Base-by-base conservation (phyloP, 2,888 invertebrate species). In the Pomacea canaliculata region DNA sequence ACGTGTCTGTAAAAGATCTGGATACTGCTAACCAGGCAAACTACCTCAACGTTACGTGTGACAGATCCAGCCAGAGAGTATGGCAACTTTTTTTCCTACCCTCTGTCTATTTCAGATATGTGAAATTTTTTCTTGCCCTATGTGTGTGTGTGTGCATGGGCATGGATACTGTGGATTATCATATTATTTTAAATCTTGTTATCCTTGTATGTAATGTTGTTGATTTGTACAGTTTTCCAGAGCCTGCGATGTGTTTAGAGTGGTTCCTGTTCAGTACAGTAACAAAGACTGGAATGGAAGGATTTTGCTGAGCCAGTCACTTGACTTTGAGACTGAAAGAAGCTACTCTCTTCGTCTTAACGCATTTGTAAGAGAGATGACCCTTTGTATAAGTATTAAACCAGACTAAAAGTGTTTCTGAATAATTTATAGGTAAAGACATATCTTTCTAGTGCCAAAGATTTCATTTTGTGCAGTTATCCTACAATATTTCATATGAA, bases 271-370 rank as follows among this genome's bases (percentile, higher is more conserved):
- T 10, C 49, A 63, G 7, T 12, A 1, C 12, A 69, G 73, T 19
- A 82, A 78, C 68, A 72, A 27, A 18, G 27, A 70, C 10, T 84
- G 83, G 83, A 19, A 18, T 12, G 83, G 83, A n/a, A n/a, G 49
- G 13, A 56, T 84, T 7, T 19, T 68, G 13, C 78, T 84, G 19
- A 37, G 48, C 4, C 56, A 69, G 65, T n/a, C 49, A 0, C 69
- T 83, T 2, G 80, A 84, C 72, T 84, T 73, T 76, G 84, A 84
- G 73, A 49, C 51, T 10, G 70, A 73, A 46, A 37, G 70, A 19
- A 76, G 76, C 13, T 82, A 81, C 66, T 82, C 82, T 67, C 62
- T 83, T 9, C 80, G 81, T 7, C 48, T 82, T 16, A 51, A 56
- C 18, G 79, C 80, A 9, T 73, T 59, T 68, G 83, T 83, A 79